phyloP scores from a whole-genome alignment of 2,113 vertebrate genomes.

The Chrysochloris asiatica region DNA sequence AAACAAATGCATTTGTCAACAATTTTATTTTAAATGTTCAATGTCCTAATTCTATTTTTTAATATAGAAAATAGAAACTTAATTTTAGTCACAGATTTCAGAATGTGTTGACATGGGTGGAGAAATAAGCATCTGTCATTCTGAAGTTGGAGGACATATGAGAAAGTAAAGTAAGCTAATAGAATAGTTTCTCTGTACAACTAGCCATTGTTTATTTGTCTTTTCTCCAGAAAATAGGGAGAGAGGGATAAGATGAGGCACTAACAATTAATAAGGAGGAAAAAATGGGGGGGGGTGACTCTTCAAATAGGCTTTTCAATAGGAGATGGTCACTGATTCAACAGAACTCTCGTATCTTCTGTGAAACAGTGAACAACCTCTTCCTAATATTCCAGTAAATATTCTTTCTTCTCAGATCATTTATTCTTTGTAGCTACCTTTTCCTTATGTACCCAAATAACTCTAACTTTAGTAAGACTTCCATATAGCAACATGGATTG shows the following conservation, averaged over 20 bases:
- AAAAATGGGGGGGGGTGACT: too few relatives aligned
- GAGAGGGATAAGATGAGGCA: not conserved
- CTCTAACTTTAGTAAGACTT: not conserved
- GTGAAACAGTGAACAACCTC: not conserved
- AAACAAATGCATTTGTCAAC: too few relatives aligned
- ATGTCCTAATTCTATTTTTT: not conserved
- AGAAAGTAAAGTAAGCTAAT: not conserved
- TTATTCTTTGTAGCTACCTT: not conserved
- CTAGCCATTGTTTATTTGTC: not conserved
- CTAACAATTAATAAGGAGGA: accelerated
- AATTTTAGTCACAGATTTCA: not conserved
- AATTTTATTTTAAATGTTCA: not conserved
- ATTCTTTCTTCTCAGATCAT: not conserved
- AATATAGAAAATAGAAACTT: not conserved
- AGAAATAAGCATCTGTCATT: not conserved
- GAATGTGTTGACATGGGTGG: not conserved
- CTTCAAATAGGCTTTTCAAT: not conserved
- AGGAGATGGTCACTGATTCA: not conserved
- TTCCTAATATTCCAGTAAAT: not conserved
- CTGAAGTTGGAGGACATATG: not conserved
- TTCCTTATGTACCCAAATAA: not conserved
- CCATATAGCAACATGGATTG: not conserved
- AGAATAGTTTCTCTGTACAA: not conserved
- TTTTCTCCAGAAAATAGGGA: not conserved
- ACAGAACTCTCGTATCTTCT: not conserved